Evolutionary conservation across 53 echinoderm and acorn worm genomes (phyloP), one percentile per base, ranked within the genome.

Genomic region (Holothuria leucospilota): DNA sequence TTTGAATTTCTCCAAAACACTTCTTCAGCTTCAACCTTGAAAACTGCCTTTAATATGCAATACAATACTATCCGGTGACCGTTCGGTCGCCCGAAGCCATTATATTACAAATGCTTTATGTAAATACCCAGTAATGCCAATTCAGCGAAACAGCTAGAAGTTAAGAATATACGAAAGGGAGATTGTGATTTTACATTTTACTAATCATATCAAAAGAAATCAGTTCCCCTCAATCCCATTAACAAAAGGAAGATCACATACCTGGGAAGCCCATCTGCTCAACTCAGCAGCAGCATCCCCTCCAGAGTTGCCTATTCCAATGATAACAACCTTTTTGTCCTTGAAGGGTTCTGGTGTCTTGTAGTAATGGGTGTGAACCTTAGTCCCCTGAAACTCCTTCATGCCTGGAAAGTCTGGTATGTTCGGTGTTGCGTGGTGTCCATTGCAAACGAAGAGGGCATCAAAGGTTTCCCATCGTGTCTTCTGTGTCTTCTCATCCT

Each of bases 341-440:
- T 91, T 87, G 60, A 77, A 95, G 11, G 81, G 89, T 42, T 41
- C 24, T 7, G 93, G 85, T 4, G 42, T 81, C 61, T 78, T 69
- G 64, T 89, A 95, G n/a, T 89, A 86, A 29, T 89, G 89, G n/a
- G 89, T 95, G 72, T 95, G 95, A 4, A 91, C 49, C 29, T 92
- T 83, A 42, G 46, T 84, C 14, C 95, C 95, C 68, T 89, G 67
- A 69, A 95, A 95, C 20, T 91, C 89, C 14, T 87, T 84, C 56
- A 93, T 59, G 29, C 95, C 95, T 25, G 72, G 86, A 62, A 93
- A 86, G 5, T 88, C 80, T 23, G 95, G 91, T 29, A 29, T 20
- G 30, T 87, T 13, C 6, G 93, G 91, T 16, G 82, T 88, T 25
- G 63, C 74, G 68, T 93, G 93, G 60, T 91, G 86, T 30, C 95